A percentile compares a stretch with the other conserved stretches of the same genome.
These are phyloP conservation scores for Drosophila neotestacea DNA, from an alignment of 2,888 invertebrate genomes.

Conservation along the genomic window DNA sequence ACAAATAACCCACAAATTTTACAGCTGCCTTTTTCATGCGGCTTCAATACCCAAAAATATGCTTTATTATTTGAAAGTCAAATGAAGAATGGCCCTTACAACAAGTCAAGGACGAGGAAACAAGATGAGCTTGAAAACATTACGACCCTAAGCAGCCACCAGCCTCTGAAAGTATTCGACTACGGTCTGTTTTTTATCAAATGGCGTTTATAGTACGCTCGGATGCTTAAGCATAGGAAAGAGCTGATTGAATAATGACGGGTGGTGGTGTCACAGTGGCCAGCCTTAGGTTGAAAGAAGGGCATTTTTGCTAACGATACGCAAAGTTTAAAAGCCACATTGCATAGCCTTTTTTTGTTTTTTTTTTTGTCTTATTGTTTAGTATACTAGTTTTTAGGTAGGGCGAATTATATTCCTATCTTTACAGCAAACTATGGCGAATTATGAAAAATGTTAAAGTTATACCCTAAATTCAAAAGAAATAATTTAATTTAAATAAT, in stretches of 20 bases:
- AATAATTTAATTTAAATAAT: neutral
- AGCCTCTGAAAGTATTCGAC: slow-evolving; percentile 32
- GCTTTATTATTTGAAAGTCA: slow-evolving; percentile 71
- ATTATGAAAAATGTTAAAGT: neutral
- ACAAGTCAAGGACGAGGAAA: slow-evolving; percentile 54
- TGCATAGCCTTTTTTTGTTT: neutral
- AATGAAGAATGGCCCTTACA: slow-evolving; percentile 53
- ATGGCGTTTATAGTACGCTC: slow-evolving; percentile 48
- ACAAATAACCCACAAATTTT: slow-evolving; percentile 72
- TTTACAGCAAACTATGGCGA: neutral
- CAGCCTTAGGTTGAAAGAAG: slow-evolving; percentile 6
- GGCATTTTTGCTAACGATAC: slow-evolving; percentile 2
- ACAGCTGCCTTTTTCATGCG: slow-evolving; percentile 60
- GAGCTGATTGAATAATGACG: neutral
- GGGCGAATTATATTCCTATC: slow-evolving; percentile 46
- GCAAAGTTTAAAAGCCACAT: neutral
- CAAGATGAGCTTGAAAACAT: slow-evolving; percentile 36
- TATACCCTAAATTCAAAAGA: neutral
- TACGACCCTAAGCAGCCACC: slow-evolving; percentile 43
- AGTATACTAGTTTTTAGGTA: neutral
- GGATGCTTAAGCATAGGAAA: slow-evolving; percentile 32
- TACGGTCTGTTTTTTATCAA: slow-evolving; percentile 48
- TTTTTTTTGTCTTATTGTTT: no score
- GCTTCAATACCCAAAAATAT: slow-evolving; percentile 55
- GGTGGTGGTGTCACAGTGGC: neutral